Conservation (phyloP, 2,888 invertebrate genomes). For the Scaptomyza reducta region DNA sequence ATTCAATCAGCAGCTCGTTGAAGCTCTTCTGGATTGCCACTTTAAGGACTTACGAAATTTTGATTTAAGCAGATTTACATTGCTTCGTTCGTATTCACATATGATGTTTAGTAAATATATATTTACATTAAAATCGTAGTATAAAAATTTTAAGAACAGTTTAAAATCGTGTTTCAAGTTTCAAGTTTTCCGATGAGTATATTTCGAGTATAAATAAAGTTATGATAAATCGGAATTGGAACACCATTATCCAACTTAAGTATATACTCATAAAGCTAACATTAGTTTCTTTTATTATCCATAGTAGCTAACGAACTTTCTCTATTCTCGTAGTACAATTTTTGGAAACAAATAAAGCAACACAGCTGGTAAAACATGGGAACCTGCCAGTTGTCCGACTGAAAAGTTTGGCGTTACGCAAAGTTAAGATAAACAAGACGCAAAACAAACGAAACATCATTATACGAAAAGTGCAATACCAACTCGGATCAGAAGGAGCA, state of each 20-base stretch:
- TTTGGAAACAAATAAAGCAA: not conserved
- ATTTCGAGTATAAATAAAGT: too few relatives aligned
- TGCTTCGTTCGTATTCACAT: not conserved
- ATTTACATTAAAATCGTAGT: not conserved
- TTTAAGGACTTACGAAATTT: slow-evolving; percentile 38
- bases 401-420: slow-evolving; percentile 41
- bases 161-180: too few relatives aligned
- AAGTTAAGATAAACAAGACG: slow-evolving; percentile 20
- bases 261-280: too few relatives aligned
- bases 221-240: too few relatives aligned
- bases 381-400: slow-evolving; percentile 22
- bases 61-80: slow-evolving; percentile 10
- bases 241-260: too few relatives aligned
- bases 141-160: too few relatives aligned
- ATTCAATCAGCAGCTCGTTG: slow-evolving; percentile 65
- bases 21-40: slow-evolving; percentile 40
- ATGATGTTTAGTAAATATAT: not conserved
- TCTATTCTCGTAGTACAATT: too few relatives aligned
- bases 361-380: slow-evolving; percentile 31
- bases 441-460: slow-evolving; percentile 19
- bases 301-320: too few relatives aligned
- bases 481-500: slow-evolving; percentile 31
- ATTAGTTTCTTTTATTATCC: too few relatives aligned
- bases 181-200: too few relatives aligned
- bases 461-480: slow-evolving; percentile 18